Base-by-base conservation (phyloP, 2,113 vertebrate species). In the Vulpes ferrilata region DNA sequence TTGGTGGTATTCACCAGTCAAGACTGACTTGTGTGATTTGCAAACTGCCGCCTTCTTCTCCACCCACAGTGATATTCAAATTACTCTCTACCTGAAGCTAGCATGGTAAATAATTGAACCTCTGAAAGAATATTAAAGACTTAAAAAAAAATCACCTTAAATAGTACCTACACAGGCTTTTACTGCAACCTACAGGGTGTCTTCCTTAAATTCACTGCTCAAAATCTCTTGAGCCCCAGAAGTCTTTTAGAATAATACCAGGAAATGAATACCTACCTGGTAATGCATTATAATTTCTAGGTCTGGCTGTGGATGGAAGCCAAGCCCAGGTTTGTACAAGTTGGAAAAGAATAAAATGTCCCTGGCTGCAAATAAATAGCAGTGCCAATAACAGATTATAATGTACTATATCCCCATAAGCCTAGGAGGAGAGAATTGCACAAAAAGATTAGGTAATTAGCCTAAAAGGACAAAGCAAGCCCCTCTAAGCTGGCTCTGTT, bases 341-440 rank as follows among this genome's bases (percentile, higher is more conserved):
- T 62, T 96, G 86, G 73, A 93, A 79, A 94, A 96, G 73, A 88
- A 97, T 96, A 94, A 97, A 98, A 79, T 91, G 94, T 96, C 93
- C 90, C 93, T 85, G 73, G 35, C 67, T 97, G 55, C 94, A 96
- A 96, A 94, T 89, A 97, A 96, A 97, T 57, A 97, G 73, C 81
- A 30, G 25, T 38, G 76, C 59, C 80, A 69, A 43, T 71, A 97
- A 74, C 88, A 95, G 90, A 88, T 88, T 90, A 87, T 92, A 96
- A 92, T 90, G 59, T 38, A 71, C 57, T 73, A 0, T 25, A 64
- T 59, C 65, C 60, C 62, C 79, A 65, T 85, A 85, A 88, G 79
- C 17, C 73, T 38, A 48, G 82, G 59, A 96, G 69, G 43, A 85
- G 22, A 81, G 87, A 90, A 92, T 30, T 23, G 88, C 71, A 81